A percentile compares a stretch with the other conserved stretches of the same genome.
Evolutionary conservation across 2,888 invertebrate genomes (phyloP).

Genomic region (Conops quadrifasciatus): DNA sequence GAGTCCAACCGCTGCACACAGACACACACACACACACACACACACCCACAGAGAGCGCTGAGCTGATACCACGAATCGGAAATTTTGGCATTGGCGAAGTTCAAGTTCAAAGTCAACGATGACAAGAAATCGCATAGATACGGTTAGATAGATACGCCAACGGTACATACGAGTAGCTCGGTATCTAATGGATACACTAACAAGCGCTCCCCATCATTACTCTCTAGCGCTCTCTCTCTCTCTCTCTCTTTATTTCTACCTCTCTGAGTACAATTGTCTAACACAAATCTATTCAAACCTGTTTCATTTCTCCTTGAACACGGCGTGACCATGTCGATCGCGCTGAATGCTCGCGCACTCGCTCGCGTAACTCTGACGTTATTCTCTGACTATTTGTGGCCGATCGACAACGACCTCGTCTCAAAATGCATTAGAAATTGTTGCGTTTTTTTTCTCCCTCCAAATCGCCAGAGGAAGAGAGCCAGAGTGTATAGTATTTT

Average conservation of each 20-base stretch:
- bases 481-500: not conserved
- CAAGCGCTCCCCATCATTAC: not conserved
- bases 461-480: not conserved
- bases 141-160: not conserved
- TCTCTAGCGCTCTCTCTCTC: constrained; percentile 11
- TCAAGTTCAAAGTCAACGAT: constrained; percentile 60
- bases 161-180: not conserved
- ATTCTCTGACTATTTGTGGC: too few relatives aligned
- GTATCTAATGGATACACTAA: not conserved
- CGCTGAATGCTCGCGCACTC: not conserved
- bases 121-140: constrained; percentile 8
- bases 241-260: constrained; percentile 12
- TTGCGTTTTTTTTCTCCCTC: not conserved
- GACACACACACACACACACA: not conserved
- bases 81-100: constrained; percentile 48
- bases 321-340: not conserved
- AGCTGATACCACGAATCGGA: not conserved
- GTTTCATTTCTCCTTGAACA: not conserved
- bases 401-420: too few relatives aligned
- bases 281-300: not conserved
- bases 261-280: not conserved
- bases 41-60: not conserved
- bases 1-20: not conserved
- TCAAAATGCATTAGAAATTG: constrained; percentile 1
- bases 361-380: not conserved